Conservation (phyloP, 2,113 vertebrate genomes). For the Fregata magnificens region DNA sequence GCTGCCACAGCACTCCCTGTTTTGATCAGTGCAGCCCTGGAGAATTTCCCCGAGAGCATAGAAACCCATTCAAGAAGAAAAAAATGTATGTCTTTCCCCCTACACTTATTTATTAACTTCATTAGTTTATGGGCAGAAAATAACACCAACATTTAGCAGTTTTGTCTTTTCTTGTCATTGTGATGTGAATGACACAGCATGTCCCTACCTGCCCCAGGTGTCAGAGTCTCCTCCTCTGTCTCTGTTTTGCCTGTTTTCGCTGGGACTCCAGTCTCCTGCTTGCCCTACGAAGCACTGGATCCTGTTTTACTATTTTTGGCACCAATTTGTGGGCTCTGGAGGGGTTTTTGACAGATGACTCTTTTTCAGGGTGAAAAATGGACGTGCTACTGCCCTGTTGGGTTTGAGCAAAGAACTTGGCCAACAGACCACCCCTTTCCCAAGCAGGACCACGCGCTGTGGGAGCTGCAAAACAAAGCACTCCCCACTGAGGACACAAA, state of each 20-base stretch:
- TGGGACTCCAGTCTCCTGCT: neutral
- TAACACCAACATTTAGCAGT: neutral
- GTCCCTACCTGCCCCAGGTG: neutral
- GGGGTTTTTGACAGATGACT: neutral
- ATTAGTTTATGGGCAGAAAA: neutral
- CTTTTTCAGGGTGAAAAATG: neutral
- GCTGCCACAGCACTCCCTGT: neutral
- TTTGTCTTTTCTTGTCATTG: neutral
- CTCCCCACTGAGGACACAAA: neutral
- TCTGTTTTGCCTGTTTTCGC: neutral
- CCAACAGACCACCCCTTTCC: neutral
- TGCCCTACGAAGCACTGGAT: neutral
- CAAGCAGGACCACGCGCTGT: neutral
- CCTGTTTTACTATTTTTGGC: conserved; percentile 3
- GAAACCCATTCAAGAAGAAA: neutral
- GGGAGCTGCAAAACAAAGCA: neutral
- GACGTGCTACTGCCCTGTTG: neutral
- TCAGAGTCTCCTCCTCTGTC: neutral
- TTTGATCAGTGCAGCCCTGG: neutral
- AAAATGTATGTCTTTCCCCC: neutral
- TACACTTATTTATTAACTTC: neutral
- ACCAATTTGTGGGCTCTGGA: neutral
- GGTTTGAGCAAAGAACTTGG: neutral
- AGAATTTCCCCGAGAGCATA: neutral
- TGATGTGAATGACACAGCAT: neutral